phyloP scores from a whole-genome alignment of 2,888 invertebrate genomes.

The Dryococelus australis region DNA sequence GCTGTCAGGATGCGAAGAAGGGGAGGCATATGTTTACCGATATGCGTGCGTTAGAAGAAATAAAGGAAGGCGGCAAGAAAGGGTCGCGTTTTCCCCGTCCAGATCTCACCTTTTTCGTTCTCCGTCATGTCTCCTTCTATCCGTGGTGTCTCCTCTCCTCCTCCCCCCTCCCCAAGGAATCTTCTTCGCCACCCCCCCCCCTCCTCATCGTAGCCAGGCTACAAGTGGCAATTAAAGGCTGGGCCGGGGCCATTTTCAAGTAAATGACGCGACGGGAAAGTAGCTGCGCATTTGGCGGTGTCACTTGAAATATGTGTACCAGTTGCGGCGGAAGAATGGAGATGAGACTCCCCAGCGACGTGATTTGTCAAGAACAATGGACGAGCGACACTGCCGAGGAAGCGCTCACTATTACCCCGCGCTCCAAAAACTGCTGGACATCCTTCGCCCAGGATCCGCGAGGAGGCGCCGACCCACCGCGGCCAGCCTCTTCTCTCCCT shows the following conservation, averaged over 20 bases:
- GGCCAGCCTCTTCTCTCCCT: too few relatives aligned
- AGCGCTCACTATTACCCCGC: not conserved
- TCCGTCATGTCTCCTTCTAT: not conserved
- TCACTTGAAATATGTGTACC: constrained; percentile 31
- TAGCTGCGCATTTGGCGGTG: constrained; percentile 20
- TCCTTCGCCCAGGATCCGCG: not conserved
- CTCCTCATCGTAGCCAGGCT: not conserved
- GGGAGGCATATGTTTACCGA: not conserved
- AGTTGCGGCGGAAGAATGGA: not conserved
- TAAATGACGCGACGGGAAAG: constrained; percentile 21
- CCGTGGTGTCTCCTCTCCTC: not conserved
- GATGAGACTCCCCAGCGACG: not conserved
- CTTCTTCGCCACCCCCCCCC: not conserved
- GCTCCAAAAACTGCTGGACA: not conserved
- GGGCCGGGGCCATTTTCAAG: constrained; percentile 27
- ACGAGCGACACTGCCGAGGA: not conserved
- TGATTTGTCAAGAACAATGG: not conserved
- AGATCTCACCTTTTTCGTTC: not conserved
- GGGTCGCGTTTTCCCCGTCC: not conserved
- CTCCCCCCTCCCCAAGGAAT: not conserved
- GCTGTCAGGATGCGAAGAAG: too few relatives aligned
- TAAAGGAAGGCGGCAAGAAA: not conserved
- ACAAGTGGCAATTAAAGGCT: constrained; percentile 29
- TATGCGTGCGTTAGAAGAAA: not conserved
- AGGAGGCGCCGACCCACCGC: not conserved